Base-by-base conservation (phyloP, 2,797 vertebrate genomes). In the Falco berigora region DNA sequence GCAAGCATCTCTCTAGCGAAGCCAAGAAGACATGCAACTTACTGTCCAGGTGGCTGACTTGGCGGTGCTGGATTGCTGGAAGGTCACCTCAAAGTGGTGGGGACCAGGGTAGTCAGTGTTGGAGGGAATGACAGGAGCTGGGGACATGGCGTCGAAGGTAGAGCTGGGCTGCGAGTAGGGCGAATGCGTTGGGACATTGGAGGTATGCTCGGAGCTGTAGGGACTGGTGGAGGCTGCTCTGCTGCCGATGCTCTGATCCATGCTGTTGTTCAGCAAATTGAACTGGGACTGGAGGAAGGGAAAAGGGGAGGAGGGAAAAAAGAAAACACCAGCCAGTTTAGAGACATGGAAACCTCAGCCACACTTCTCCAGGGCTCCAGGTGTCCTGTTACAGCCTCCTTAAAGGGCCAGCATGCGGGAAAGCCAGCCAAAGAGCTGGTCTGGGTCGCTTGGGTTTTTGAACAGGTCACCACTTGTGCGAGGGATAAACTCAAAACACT, bases 41-140 rank as follows among this genome's bases (percentile, higher is more conserved):
- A 99, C 99, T 83, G 99, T 99, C 99, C 99, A 99, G 96, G 99
- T 99, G 97, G 99, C 99, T 0, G 99, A 99, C 92, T 99, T 99
- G 96, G 99, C 99, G 1, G 99, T 99, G 98, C 99, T 99, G 64
- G 99, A 99, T 90, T 99, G 99, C 98, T 99, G 99, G 98, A 99
- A 99, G 97, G 99, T 99, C 97, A 99, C 99, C 96, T 99, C 99
- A 73, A 99, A 99, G 98, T 98, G 97, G 95, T 99, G 99, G 28
- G 99, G 98, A 49, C 99, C 99, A 0, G 99, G 99, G 96, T 99
- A 99, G 98, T 99, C 99, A 7, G 99, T 98, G 98, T 99, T 99
- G 98, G 99, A 99, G 86, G 99, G 99, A 98, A 99, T 99, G 98
- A 99, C 98, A 1, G 99, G 99, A 2, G 99, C 99, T 0, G 99